phyloP scores from a whole-genome alignment of 2,888 invertebrate species.

The Apotomis turbidana region DNA sequence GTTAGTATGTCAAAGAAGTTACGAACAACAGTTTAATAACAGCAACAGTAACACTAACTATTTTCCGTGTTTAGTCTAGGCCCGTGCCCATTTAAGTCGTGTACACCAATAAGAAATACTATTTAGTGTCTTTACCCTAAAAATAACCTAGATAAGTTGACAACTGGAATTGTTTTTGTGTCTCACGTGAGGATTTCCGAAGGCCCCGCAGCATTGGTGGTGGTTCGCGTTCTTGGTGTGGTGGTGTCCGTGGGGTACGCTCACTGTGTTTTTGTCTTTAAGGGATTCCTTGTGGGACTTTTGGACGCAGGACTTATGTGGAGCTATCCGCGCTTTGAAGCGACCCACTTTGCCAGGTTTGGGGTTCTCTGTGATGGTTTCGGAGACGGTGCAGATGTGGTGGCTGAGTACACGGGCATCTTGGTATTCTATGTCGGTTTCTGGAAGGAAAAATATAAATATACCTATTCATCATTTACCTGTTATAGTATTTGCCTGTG shows the following conservation, averaged over 20 bases:
- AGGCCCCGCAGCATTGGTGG: conserved; percentile 80
- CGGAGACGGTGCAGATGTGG: conserved; percentile 60
- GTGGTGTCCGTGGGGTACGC: conserved; percentile 73
- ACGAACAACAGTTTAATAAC: too few species aligned
- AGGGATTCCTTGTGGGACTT: conserved; percentile 61
- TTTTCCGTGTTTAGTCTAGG: neutral
- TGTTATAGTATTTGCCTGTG: too few species aligned
- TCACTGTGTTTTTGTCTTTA: conserved; percentile 49
- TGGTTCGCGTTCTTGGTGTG: conserved; percentile 77
- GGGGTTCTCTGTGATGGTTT: conserved; percentile 55
- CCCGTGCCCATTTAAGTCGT: neutral
- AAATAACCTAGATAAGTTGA: conserved; percentile 63
- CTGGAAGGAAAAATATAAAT: conserved; percentile 50
- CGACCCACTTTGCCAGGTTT: conserved; percentile 73
- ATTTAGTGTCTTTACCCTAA: conserved; percentile 18
- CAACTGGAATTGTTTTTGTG: conserved; percentile 76
- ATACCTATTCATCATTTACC: too few species aligned
- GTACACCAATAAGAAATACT: neutral
- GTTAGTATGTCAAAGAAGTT: too few species aligned
- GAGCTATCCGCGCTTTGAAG: conserved; percentile 72
- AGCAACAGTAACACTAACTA: neutral
- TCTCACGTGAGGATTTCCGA: conserved; percentile 77
- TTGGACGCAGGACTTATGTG: conserved; percentile 61
- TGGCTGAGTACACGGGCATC: conserved; percentile 54
- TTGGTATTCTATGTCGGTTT: conserved; percentile 75